A percentile compares a stretch with the other conserved stretches of the same genome.
These are phyloP conservation scores for Cepaea hortensis DNA, from an alignment of 2,888 invertebrate genomes.

Conservation along the genomic window DNA sequence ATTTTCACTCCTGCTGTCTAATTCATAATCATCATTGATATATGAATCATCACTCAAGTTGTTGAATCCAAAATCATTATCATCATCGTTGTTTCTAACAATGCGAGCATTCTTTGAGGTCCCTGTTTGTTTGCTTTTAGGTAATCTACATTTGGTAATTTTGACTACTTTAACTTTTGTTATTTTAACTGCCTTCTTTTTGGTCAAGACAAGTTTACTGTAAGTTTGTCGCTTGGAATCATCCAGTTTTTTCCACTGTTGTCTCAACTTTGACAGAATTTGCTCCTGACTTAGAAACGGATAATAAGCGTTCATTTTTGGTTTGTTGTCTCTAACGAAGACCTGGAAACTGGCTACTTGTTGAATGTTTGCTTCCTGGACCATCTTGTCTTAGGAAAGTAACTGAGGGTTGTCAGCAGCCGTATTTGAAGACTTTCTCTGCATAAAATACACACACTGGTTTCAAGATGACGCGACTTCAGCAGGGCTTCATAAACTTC, in stretches of 20 bases:
- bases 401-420: too few species aligned
- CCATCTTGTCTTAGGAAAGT: too few species aligned
- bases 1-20: not conserved
- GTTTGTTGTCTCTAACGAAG: conserved; percentile 54
- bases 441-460: too few species aligned
- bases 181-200: not conserved
- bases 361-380: conserved; percentile 9
- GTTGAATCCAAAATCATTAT: not conserved
- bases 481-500: too few species aligned
- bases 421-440: too few species aligned
- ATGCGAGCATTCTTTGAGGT: too few species aligned
- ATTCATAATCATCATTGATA: not conserved
- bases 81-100: not conserved
- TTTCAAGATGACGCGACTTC: too few species aligned
- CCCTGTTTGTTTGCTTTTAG: too few species aligned
- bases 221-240: not conserved
- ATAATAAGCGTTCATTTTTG: conserved; percentile 56
- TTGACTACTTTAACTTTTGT: not conserved
- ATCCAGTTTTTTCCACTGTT: conserved; percentile 56
- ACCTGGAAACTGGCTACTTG: conserved; percentile 22
- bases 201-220: conserved; percentile 15
- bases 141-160: too few species aligned
- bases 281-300: conserved; percentile 65
- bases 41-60: not conserved
- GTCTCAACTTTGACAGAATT: conserved; percentile 61